Evolutionary conservation across 2,888 invertebrate genomes (phyloP).

Genomic region (Brachyopa scutellaris): DNA sequence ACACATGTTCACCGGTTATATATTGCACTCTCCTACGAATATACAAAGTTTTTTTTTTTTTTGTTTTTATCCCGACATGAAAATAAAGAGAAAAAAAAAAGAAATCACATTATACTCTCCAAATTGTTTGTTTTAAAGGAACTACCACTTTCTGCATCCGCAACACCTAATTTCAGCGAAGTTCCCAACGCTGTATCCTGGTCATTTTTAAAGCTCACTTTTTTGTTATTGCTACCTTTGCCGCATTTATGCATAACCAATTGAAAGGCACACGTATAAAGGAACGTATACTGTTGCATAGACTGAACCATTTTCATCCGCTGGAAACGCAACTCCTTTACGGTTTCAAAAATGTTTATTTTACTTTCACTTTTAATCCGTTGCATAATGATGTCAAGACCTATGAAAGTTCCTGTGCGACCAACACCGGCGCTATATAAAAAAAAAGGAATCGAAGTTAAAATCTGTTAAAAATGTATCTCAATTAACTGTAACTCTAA

Average conservation of each 20-base stretch:
- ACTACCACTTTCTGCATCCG: conserved; percentile 50
- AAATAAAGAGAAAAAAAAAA: conserved; percentile 8
- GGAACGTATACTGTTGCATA: conserved; percentile 82
- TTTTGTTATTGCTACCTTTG: conserved; percentile 85
- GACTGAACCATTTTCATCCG: conserved; percentile 90
- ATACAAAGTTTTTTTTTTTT: background rate
- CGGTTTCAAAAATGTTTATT: conserved; percentile 87
- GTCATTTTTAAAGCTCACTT: conserved; percentile 73
- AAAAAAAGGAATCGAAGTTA: conserved; percentile 24
- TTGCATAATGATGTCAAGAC: conserved; percentile 87
- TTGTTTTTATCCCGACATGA: conserved; percentile 11
- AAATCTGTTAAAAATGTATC: too few relatives aligned
- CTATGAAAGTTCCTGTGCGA: conserved; percentile 89
- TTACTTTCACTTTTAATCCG: conserved; percentile 84
- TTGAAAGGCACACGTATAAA: conserved; percentile 79
- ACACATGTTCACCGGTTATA: conserved; percentile 32
- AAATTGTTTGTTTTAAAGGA: conserved; percentile 33
- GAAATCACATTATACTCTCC: conserved; percentile 47
- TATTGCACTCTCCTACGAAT: conserved; percentile 62
- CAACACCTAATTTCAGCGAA: conserved; percentile 38
- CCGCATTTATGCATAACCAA: conserved; percentile 83
- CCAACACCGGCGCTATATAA: conserved; percentile 88
- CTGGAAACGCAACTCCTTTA: conserved; percentile 86
- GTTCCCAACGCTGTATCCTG: conserved; percentile 51
- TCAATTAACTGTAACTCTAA: too few relatives aligned